These are phyloP conservation scores for Listrodromus nycthemerus DNA, from an alignment of 2,888 invertebrate species.

Conservation along the genomic window DNA sequence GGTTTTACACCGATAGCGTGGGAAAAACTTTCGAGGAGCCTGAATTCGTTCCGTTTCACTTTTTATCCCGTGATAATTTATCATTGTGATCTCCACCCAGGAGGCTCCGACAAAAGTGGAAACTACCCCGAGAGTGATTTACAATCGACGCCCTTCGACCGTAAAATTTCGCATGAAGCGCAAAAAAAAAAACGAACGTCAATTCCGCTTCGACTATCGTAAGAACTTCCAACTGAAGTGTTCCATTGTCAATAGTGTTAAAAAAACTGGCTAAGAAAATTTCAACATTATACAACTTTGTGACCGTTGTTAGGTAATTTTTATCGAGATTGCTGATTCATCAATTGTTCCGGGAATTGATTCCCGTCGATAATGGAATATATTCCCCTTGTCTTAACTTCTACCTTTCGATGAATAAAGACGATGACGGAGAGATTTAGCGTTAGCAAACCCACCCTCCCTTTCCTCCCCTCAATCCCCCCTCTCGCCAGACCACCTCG, in stretches of 20 bases:
- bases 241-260: slow-evolving; percentile 18
- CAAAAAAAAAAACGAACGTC: neutral
- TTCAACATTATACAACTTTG: neutral
- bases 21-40: slow-evolving; percentile 33
- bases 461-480: neutral
- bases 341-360: slow-evolving; percentile 46
- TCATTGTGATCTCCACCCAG: slow-evolving; percentile 30
- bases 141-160: slow-evolving; percentile 4
- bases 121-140: slow-evolving; percentile 10
- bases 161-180: neutral
- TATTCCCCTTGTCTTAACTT: slow-evolving; percentile 44
- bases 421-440: slow-evolving; percentile 39
- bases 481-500: slow-evolving; percentile 8
- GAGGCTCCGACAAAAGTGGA: slow-evolving; percentile 26
- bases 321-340: slow-evolving; percentile 52
- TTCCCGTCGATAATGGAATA: slow-evolving; percentile 36
- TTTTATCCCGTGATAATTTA: slow-evolving; percentile 10
- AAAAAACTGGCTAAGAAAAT: neutral
- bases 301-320: neutral
- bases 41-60: slow-evolving; percentile 49
- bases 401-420: slow-evolving; percentile 60
- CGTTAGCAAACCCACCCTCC: neutral
- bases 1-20: slow-evolving; percentile 8
- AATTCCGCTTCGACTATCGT: slow-evolving; percentile 6
- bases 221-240: slow-evolving; percentile 19